Evolutionary conservation across 2,888 invertebrate species (phyloP).

Genomic region (Anorthoa munda): DNA sequence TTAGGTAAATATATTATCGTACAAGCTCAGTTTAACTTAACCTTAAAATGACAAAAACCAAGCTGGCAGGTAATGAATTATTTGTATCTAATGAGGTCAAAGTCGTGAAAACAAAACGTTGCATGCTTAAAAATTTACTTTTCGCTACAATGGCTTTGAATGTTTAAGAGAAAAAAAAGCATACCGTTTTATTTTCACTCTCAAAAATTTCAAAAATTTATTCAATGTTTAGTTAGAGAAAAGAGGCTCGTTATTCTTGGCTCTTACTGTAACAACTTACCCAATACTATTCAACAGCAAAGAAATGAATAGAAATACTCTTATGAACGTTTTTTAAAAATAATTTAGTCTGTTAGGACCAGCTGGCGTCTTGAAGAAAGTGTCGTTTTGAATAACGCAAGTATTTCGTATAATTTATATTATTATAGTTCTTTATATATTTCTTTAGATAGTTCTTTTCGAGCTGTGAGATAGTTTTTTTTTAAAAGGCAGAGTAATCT

Average conservation of each 20-base stretch:
- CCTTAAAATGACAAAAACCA: too few species aligned
- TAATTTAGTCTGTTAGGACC: neutral
- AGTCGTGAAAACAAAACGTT: slow-evolving; percentile 2
- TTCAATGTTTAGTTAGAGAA: neutral
- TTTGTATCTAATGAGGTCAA: neutral
- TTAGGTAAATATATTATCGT: too few species aligned
- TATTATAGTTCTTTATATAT: too few species aligned
- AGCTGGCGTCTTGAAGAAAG: neutral
- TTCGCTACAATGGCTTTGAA: neutral
- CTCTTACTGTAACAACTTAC: neutral
- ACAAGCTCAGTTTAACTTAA: too few species aligned
- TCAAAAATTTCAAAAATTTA: neutral
- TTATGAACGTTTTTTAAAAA: too few species aligned
- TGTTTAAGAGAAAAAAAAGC: neutral
- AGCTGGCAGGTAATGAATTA: too few species aligned
- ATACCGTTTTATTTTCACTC: neutral
- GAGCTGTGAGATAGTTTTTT: too few species aligned
- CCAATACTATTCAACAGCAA: neutral
- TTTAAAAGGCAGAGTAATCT: too few species aligned
- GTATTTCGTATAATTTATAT: neutral
- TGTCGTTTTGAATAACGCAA: neutral
- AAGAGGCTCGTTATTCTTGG: neutral
- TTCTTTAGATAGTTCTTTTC: neutral
- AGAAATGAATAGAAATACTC: too few species aligned
- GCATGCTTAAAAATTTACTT: neutral